Evolutionary conservation across 2,113 vertebrate species (phyloP).

Genomic region (Megaleporinus macrocephalus): DNA sequence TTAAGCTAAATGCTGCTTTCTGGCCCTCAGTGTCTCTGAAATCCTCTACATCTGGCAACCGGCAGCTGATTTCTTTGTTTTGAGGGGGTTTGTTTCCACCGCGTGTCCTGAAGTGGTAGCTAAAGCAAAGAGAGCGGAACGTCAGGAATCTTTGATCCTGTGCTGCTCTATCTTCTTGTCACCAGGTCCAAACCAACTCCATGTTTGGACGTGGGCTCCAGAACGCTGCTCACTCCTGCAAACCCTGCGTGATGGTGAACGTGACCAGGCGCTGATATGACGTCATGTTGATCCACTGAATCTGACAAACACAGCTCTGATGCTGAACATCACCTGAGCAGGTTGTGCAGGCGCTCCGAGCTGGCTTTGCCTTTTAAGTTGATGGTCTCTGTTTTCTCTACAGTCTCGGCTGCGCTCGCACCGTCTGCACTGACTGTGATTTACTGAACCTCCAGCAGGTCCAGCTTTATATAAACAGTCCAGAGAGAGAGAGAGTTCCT

Average conservation of each 20-base stretch:
- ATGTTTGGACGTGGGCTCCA: conserved; percentile 41
- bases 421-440: neutral
- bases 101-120: conserved; percentile 6
- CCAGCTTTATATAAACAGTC: neutral
- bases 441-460: neutral
- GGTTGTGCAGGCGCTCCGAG: neutral
- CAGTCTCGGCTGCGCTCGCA: too few relatives aligned
- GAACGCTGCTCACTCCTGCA: conserved; percentile 14
- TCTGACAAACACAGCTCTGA: conserved; percentile 43
- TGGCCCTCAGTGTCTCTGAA: neutral
- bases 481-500: neutral
- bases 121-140: conserved; percentile 4
- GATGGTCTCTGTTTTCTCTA: neutral
- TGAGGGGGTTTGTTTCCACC: neutral
- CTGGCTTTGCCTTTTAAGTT: conserved; percentile 39
- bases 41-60: neutral
- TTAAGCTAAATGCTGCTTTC: too few relatives aligned
- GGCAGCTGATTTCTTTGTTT: neutral
- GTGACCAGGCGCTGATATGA: conserved; percentile 34
- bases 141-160: conserved; percentile 4
- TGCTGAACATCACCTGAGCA: conserved; percentile 11
- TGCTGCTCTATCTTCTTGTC: neutral
- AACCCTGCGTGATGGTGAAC: conserved; percentile 18
- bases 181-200: conserved; percentile 8
- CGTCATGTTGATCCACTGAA: conserved; percentile 12